Percentiles rank a stretch among this genome's conserved stretches.
phyloP scores from a whole-genome alignment of 2,888 invertebrate species.

The Ornithoptera priamus region DNA sequence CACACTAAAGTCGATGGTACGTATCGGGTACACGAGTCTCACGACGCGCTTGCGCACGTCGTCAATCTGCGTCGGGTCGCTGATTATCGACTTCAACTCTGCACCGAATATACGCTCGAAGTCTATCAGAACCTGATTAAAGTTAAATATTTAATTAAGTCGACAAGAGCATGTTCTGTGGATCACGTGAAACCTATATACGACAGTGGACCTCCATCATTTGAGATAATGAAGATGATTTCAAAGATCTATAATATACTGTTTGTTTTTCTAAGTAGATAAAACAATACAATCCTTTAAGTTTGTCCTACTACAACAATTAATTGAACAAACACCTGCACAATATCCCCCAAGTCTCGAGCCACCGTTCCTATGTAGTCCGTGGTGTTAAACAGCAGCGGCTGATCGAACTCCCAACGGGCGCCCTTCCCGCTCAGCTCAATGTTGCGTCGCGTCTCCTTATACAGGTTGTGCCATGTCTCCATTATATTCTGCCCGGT shows the following conservation, averaged over 20 bases:
- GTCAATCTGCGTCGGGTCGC: slow-evolving; percentile 92
- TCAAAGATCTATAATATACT: too few relatives aligned
- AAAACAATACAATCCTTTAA: background rate
- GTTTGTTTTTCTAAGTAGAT: too few relatives aligned
- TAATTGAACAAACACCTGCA: slow-evolving; percentile 74
- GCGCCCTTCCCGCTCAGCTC: slow-evolving; percentile 91
- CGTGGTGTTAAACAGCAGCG: slow-evolving; percentile 88
- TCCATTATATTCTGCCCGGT: slow-evolving; percentile 85
- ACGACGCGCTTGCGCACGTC: slow-evolving; percentile 90
- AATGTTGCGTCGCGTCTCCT: slow-evolving; percentile 89
- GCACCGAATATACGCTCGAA: slow-evolving; percentile 94
- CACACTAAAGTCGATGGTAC: slow-evolving; percentile 90
- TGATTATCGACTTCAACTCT: slow-evolving; percentile 91
- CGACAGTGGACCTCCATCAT: too few relatives aligned
- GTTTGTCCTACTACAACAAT: background rate
- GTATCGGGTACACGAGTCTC: slow-evolving; percentile 86
- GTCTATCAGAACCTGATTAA: slow-evolving; percentile 85
- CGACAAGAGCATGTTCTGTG: too few relatives aligned
- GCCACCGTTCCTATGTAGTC: slow-evolving; percentile 92
- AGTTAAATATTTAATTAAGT: too few relatives aligned
- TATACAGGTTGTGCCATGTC: slow-evolving; percentile 87
- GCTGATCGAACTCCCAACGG: slow-evolving; percentile 95
- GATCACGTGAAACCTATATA: too few relatives aligned
- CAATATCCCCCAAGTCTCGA: slow-evolving; percentile 87
- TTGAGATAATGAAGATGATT: too few relatives aligned